A percentile compares a stretch with the other conserved stretches of the same genome.
Evolutionary conservation across 2,888 invertebrate genomes (phyloP).

Genomic region (Hypsopygia costalis): DNA sequence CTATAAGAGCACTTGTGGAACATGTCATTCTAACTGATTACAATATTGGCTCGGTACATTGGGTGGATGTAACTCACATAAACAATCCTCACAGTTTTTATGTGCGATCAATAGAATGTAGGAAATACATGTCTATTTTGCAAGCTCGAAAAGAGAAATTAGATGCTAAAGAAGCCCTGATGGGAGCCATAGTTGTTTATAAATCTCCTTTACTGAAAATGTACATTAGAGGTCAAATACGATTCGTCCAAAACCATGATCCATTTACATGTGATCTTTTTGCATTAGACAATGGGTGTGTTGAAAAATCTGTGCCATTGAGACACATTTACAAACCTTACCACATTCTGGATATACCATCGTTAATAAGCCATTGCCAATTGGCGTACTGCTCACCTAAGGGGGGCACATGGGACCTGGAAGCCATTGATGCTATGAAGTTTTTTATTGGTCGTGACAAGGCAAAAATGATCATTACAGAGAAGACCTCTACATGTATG

Average conservation of each 20-base stretch:
- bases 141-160: conserved; percentile 8
- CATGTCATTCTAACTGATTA: not conserved
- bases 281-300: conserved; percentile 31
- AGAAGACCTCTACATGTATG: conserved; percentile 17
- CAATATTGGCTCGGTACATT: conserved; percentile 13
- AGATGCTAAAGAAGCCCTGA: conserved; percentile 1
- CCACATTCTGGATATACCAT: conserved; percentile 15
- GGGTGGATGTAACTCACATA: conserved; percentile 29
- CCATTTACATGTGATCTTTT: conserved; percentile 23
- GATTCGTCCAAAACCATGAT: conserved; percentile 10
- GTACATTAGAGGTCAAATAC: conserved; percentile 19
- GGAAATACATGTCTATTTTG: conserved; percentile 18
- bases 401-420: conserved; percentile 14
- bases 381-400: conserved; percentile 30
- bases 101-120: conserved; percentile 21
- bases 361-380: conserved; percentile 26
- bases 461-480: conserved; percentile 24
- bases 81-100: conserved; percentile 28
- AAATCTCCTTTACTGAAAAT: conserved; percentile 15
- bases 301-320: conserved; percentile 23
- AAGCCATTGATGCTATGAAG: conserved; percentile 27
- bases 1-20: no score
- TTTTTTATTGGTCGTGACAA: conserved; percentile 25
- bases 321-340: conserved; percentile 11
- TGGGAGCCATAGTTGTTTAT: conserved; percentile 15